Evolutionary conservation across 2,113 vertebrate genomes (phyloP), one percentile per base, ranked within the genome.

Genomic region (Diglossa brunneiventris): DNA sequence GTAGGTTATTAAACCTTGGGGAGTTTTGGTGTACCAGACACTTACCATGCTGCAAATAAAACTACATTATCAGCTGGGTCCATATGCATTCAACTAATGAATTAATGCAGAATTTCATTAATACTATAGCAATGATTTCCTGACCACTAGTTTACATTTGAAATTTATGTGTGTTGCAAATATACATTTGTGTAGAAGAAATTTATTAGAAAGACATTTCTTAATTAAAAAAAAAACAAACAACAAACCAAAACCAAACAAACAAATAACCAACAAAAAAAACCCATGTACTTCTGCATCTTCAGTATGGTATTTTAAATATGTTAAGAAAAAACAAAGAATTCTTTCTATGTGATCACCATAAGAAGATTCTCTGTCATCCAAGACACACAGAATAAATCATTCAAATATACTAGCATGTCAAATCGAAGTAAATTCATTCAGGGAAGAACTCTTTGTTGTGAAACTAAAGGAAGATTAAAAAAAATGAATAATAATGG

Each of bases 401-500:
- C 31, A 90, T 81, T 77, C 27, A 77, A 93, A 75, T 89, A 95
- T 53, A 28, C 10, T 83, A 91, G 83, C 39, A 39, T 24, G 18
- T 87, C 58, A 80, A 95, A 93, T 78, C 10, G 8, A 92, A 87
- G 58, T 73, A 41, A 93, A 89, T 93, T 95, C 76, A 47, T 92
- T 59, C 49, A 82, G 63, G 82, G 39, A 93, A 89, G 52, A 77
- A 18, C 2, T 86, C n/a, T 92, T 91, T 94, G 31, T 93, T 95
- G 37, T 94, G 69, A 89, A 95, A 89, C 42, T 53, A 78, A 86
- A 74, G 47, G 33, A 80, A 91, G 68, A 75, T 41, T 2, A 46
- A 69, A 88, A 88, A 83, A 83, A 78, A 44, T 7, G 3, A 85
- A 75, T 73, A 88, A 69, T 69, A 91, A 55, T 90, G 87, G 31